Base-by-base conservation (phyloP, 2,797 vertebrate species). In the Gadopsis bispinosus region DNA sequence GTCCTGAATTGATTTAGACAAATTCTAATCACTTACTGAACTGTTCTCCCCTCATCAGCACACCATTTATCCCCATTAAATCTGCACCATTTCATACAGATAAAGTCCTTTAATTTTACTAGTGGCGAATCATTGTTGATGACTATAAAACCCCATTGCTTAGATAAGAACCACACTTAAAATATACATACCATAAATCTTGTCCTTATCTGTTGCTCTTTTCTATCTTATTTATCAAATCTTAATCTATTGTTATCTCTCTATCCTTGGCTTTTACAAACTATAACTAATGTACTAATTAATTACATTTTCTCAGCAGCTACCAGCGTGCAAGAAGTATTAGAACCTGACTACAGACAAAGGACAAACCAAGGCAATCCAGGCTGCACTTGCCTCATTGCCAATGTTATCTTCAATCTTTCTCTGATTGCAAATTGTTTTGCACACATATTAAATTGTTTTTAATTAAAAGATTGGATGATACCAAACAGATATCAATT, bases 131-230 rank as follows among this genome's bases (percentile, higher is more conserved):
- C 72, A 73, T 68, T 80, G 83, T 78, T 75, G 80, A 89, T 86
- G 81, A 75, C 72, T 82, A 71, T 73, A 86, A 79, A 90, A 83
- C 56, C 50, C 75, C 41, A 16, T 73, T 22, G 13, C 63, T 64
- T 1, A 75, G 88, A 92, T 91, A 89, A 91, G 82, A 69, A 11
- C 22, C 65, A 19, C 7, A n/a, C 63, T 69, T 16, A 69, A 54
- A 82, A 83, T 70, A 77, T 68, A 77, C 62, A 70, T 58, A 67
- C 81, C 63, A 84, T 90, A 75, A 88, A 90, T 93, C 88, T 82
- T 80, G 56, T 48, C 63, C 79, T 91, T 90, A 90, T 80, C 85
- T 1, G 2, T 29, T 55, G 39, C 55, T 77, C 45, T 74, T 83
- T 87, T 93, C 85, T 1, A 20, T 70, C 69, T 67, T 68, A 81